These are phyloP conservation scores for Apodemus speciosus DNA, from an alignment of 2,113 vertebrate species.

Conservation along the genomic window DNA sequence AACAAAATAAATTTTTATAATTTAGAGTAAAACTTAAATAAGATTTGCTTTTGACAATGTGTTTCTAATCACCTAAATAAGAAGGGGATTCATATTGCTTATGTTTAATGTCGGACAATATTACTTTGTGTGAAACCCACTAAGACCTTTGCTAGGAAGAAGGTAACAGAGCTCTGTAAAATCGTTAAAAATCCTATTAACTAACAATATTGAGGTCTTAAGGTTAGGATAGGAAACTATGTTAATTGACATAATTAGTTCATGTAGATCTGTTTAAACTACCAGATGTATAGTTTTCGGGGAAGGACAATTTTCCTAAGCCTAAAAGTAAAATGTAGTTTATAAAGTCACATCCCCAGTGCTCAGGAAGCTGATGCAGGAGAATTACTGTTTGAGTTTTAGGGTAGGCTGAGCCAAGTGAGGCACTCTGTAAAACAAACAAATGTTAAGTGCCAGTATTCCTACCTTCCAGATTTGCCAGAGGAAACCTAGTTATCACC, in stretches of 20 bases:
- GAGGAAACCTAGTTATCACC: background rate
- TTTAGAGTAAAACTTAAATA: background rate
- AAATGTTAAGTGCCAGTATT: background rate
- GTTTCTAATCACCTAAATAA: conserved; percentile 32
- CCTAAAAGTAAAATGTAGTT: background rate
- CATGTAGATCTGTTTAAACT: background rate
- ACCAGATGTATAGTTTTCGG: background rate
- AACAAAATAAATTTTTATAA: background rate
- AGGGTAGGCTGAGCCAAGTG: background rate
- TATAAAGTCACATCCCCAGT: background rate
- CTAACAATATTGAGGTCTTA: background rate
- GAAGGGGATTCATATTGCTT: background rate
- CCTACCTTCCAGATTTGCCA: background rate
- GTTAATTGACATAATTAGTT: conserved; percentile 8
- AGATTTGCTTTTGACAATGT: background rate
- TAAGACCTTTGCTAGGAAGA: background rate
- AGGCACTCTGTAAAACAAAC: background rate
- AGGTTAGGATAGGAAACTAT: background rate
- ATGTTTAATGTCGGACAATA: background rate
- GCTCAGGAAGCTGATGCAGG: background rate
- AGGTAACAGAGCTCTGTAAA: background rate
- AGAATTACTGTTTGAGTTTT: background rate
- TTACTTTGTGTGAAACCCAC: conserved; percentile 20
- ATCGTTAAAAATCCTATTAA: background rate
- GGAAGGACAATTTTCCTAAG: background rate